Base-by-base conservation (phyloP, 2,888 invertebrate genomes). In the Scaptomyza flava region DNA sequence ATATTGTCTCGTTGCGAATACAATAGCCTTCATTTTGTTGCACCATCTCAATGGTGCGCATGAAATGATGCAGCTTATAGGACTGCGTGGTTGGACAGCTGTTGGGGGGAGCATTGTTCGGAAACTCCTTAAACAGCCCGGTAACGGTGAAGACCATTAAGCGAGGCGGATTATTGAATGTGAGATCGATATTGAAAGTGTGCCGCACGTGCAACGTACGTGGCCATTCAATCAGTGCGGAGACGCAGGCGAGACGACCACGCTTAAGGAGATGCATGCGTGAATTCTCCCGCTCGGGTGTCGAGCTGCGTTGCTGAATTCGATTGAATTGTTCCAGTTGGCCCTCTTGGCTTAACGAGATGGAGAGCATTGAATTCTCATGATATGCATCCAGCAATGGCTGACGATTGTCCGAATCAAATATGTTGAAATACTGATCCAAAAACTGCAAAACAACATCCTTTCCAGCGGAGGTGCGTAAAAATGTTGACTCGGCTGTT, bases 161-260 rank as follows among this genome's bases (percentile, higher is more conserved):
- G 12, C 6, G 34, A 2, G 12, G 12, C 34, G 9, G 12, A 6
- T 87, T 89, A 77, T 95, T 96, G 12, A 97, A 92, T 23, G 95
- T 94, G 58, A 98, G 93, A 92, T 99, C 99, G 27, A 98, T 96
- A 1, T 96, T 94, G 84, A 98, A 98, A 14, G 97, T 96, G 90
- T 95, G 94, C 9, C 96, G 94, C 91, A 98, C 97, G 89, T 99
- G 99, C 50, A 94, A 94, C 0, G 98, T 97, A 79, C 94, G 94
- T 0, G 99, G 98, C 92, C 98, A 93, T 80, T 96, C 95, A 2
- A 95, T 95, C 36, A 99, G 92, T 83, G 95, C 95, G 0, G 97
- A 95, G 0, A 98, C 96, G 5, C 99, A 95, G 64, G 95, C 94
- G 47, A 96, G 89, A 58, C 95, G 94, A 6, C 98, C 98, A 51